These are phyloP conservation scores for Alca torda DNA, from an alignment of 2,797 vertebrate species.

Conservation along the genomic window DNA sequence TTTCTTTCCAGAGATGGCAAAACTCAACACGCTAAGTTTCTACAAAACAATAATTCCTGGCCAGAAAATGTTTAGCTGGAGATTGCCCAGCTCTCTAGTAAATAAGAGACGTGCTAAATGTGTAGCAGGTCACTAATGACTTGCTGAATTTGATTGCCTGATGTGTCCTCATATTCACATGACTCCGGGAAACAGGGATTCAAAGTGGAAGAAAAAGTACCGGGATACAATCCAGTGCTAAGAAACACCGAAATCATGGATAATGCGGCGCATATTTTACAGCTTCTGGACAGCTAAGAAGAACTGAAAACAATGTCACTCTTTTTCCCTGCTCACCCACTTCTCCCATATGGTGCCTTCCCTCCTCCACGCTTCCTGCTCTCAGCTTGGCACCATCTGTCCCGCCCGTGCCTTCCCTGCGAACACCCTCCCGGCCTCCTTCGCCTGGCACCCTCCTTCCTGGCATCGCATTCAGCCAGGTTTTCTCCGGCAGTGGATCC, in stretches of 20 bases:
- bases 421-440: not conserved
- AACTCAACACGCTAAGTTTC: not conserved
- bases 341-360: not conserved
- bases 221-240: not conserved
- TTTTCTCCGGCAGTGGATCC: not conserved
- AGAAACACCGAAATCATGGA: not conserved
- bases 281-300: not conserved
- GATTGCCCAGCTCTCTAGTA: not conserved
- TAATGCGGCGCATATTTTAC: fast-evolving
- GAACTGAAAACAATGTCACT: not conserved
- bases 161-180: not conserved
- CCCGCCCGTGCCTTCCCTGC: not conserved
- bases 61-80: not conserved
- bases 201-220: not conserved
- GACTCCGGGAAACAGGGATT: fast-evolving
- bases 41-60: not conserved
- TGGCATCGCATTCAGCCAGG: not conserved
- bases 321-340: not conserved
- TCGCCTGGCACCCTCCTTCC: not conserved
- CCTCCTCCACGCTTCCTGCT: not conserved
- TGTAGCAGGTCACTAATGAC: not conserved
- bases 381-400: not conserved
- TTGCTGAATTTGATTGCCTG: not conserved
- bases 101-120: not conserved
- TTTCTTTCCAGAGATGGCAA: not conserved